These are phyloP conservation scores for Aplodontia rufa DNA, from an alignment of 2,113 vertebrate species.

Conservation along the genomic window DNA sequence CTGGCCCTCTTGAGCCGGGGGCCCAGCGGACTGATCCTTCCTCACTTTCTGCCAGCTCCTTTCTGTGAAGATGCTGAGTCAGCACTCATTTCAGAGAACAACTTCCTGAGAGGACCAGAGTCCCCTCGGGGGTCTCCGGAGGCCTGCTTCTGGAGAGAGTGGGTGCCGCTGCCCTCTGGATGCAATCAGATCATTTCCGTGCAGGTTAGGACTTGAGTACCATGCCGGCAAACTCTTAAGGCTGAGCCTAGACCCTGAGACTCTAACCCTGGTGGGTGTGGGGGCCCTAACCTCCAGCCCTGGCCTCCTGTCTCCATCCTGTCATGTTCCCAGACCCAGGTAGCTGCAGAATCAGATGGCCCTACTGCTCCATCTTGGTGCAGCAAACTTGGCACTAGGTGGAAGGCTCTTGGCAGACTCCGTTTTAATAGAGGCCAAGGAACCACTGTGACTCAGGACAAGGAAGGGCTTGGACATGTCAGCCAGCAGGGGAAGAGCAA, in stretches of 20 bases:
- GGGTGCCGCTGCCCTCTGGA: rapidly evolving
- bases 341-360: not conserved
- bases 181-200: not conserved
- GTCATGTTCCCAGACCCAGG: not conserved
- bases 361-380: not conserved
- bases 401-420: not conserved
- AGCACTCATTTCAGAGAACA: not conserved
- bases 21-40: not conserved
- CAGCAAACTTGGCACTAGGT: not conserved
- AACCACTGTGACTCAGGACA: not conserved
- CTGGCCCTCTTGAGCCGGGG: not conserved
- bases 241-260: not conserved
- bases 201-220: not conserved
- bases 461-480: not conserved
- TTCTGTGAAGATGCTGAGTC: not conserved
- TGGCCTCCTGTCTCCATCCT: not conserved
- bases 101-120: not conserved
- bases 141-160: not conserved
- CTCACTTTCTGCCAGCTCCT: not conserved
- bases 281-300: not conserved
- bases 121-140: not conserved
- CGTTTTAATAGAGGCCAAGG: not conserved
- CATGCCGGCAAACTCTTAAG: not conserved
- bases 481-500: not conserved
- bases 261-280: not conserved